Evolutionary conservation across 1,140 invertebrate species (phyloP).

Genomic region (Aphis gossypii): DNA sequence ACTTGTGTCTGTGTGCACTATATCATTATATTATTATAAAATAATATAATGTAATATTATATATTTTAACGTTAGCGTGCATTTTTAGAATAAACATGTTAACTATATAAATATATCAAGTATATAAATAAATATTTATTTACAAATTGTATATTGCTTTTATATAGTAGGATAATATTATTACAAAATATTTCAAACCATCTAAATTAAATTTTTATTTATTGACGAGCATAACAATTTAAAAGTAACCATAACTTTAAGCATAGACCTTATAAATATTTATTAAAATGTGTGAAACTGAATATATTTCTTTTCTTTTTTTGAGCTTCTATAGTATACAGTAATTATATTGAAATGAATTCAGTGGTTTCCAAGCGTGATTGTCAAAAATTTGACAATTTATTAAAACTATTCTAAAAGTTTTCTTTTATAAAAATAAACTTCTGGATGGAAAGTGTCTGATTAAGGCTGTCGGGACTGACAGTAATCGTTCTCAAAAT

Average conservation of each 20-base stretch:
- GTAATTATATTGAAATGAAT: conserved; percentile 28
- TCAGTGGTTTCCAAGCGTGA: conserved; percentile 18
- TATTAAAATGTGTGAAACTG: neutral
- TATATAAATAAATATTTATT: conserved; percentile 10
- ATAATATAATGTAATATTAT: neutral
- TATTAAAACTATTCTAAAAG: conserved; percentile 36
- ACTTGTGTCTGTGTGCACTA: neutral
- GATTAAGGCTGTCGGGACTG: conserved; percentile 29
- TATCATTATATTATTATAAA: neutral
- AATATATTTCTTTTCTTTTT: neutral
- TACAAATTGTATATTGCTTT: neutral
- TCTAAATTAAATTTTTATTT: neutral
- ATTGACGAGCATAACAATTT: neutral
- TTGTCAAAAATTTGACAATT: conserved; percentile 41
- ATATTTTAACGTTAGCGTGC: neutral
- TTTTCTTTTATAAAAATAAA: conserved; percentile 48
- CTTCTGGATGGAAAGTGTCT: conserved; percentile 19
- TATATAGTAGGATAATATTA: neutral
- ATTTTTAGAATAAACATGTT: neutral
- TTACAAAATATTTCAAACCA: neutral
- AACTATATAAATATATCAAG: neutral
- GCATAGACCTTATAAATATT: neutral
- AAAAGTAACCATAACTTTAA: neutral
- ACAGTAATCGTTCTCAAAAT: conserved; percentile 21
- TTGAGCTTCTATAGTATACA: neutral